These are phyloP conservation scores for Ctenicera cuprea DNA, from an alignment of 2,888 invertebrate species.

Conservation along the genomic window DNA sequence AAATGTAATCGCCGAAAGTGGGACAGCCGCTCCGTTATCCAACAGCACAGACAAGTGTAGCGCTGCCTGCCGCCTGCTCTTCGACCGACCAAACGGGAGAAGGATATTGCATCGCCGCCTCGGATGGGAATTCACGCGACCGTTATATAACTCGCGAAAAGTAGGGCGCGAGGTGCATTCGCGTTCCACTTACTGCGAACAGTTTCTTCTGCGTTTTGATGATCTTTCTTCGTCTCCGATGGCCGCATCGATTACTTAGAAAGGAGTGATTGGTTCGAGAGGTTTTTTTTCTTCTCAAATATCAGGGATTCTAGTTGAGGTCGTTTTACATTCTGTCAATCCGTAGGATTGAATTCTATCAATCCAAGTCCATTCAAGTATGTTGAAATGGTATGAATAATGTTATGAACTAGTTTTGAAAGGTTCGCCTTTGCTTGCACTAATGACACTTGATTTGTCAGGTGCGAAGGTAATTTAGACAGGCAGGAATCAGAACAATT, in stretches of 20 bases:
- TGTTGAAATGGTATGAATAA: too few relatives aligned
- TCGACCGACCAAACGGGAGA: conserved; percentile 25
- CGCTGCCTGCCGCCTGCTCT: conserved; percentile 10
- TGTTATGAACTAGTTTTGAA: too few relatives aligned
- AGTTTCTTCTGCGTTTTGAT: neutral
- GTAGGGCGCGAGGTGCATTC: conserved; percentile 58
- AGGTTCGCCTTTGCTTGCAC: too few relatives aligned
- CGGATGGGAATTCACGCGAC: conserved; percentile 52
- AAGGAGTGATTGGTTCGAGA: conserved; percentile 4
- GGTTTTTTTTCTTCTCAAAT: too few relatives aligned
- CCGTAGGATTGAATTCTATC: too few relatives aligned
- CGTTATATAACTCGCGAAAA: conserved; percentile 54
- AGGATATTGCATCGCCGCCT: conserved; percentile 51
- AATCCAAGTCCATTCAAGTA: too few relatives aligned
- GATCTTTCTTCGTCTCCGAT: neutral
- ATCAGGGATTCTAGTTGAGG: too few relatives aligned
- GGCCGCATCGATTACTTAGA: conserved; percentile 11
- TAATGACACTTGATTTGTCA: too few relatives aligned
- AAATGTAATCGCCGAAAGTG: conserved; percentile 48
- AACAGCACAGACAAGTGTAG: conserved; percentile 43
- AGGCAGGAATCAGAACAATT: too few relatives aligned
- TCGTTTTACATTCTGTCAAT: too few relatives aligned
- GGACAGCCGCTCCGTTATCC: conserved; percentile 49
- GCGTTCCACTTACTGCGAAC: conserved; percentile 54
- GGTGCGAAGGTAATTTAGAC: too few relatives aligned